Percentiles rank a stretch among this genome's conserved stretches.
These are phyloP conservation scores for Cydia amplana DNA, from an alignment of 1,140 invertebrate genomes.

Conservation along the genomic window DNA sequence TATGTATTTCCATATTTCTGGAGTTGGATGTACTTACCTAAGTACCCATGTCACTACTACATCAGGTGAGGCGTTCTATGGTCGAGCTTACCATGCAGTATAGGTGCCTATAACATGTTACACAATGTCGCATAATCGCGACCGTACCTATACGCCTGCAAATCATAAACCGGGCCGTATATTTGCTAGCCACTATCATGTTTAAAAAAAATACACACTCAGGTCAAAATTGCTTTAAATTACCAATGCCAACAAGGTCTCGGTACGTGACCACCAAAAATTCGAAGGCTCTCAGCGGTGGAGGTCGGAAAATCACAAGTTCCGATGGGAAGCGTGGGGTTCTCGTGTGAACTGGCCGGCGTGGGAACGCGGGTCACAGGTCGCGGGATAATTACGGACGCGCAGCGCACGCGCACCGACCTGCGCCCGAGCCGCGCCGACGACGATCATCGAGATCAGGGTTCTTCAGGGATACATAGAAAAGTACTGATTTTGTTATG, in stretches of 20 bases:
- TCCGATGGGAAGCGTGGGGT: slow-evolving; percentile 66
- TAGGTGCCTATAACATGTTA: too few relatives aligned
- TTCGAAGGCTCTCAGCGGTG: neutral
- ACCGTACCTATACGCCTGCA: too few relatives aligned
- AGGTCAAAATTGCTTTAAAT: neutral
- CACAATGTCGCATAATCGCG: too few relatives aligned
- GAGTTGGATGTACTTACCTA: too few relatives aligned
- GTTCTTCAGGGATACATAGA: neutral
- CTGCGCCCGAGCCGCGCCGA: slow-evolving; percentile 46
- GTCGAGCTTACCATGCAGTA: too few relatives aligned
- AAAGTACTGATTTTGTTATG: too few relatives aligned
- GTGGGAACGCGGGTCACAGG: slow-evolving; percentile 73
- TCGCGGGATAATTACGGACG: slow-evolving; percentile 65
- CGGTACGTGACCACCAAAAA: slow-evolving; percentile 25
- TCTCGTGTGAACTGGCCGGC: slow-evolving; percentile 71
- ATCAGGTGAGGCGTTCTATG: too few relatives aligned
- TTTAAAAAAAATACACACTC: neutral
- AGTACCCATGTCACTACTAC: too few relatives aligned
- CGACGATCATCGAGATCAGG: neutral
- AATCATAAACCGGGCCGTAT: too few relatives aligned
- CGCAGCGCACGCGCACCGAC: slow-evolving; percentile 46
- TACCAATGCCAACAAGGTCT: slow-evolving; percentile 16
- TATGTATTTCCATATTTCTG: too few relatives aligned
- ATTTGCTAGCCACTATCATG: too few relatives aligned
- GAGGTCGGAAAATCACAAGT: slow-evolving; percentile 38